A percentile compares a stretch with the other conserved stretches of the same genome.
These are phyloP conservation scores for Thomomys bottae DNA, from an alignment of 2,113 vertebrate species.

Conservation along the genomic window DNA sequence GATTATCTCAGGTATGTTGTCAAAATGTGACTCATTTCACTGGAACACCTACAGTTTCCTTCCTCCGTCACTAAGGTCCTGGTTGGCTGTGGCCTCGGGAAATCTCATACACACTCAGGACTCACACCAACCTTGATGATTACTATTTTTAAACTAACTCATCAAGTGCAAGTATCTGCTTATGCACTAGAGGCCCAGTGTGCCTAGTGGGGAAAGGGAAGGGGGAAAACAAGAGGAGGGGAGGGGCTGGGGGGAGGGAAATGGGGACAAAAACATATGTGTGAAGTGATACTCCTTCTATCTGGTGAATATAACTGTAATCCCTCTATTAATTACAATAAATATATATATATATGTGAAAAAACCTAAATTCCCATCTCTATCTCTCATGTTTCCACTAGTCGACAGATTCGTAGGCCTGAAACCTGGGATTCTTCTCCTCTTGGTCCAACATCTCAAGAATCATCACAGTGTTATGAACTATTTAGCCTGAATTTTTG, in stretches of 20 bases:
- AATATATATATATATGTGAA: too few relatives aligned
- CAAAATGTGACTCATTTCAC: not conserved
- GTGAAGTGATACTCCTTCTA: too few relatives aligned
- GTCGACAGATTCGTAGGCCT: not conserved
- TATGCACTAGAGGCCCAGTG: not conserved
- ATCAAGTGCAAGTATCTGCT: not conserved
- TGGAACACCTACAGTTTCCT: not conserved
- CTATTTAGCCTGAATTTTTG: not conserved
- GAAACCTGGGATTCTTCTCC: not conserved
- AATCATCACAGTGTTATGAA: not conserved
- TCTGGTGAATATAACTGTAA: too few relatives aligned
- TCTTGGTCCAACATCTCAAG: not conserved
- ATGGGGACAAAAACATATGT: too few relatives aligned
- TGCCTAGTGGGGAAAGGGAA: not conserved
- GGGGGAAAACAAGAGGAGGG: too few relatives aligned
- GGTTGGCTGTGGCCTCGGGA: not conserved
- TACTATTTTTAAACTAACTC: not conserved
- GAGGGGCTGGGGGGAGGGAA: too few relatives aligned
- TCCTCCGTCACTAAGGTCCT: not conserved
- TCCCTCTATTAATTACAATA: too few relatives aligned
- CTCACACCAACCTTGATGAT: not conserved
- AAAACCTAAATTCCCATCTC: not conserved
- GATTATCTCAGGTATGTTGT: not conserved
- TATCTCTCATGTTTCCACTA: not conserved
- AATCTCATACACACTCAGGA: not conserved